Evolutionary conservation across 2,888 invertebrate species (phyloP).

Genomic region (Conomelus anceps): DNA sequence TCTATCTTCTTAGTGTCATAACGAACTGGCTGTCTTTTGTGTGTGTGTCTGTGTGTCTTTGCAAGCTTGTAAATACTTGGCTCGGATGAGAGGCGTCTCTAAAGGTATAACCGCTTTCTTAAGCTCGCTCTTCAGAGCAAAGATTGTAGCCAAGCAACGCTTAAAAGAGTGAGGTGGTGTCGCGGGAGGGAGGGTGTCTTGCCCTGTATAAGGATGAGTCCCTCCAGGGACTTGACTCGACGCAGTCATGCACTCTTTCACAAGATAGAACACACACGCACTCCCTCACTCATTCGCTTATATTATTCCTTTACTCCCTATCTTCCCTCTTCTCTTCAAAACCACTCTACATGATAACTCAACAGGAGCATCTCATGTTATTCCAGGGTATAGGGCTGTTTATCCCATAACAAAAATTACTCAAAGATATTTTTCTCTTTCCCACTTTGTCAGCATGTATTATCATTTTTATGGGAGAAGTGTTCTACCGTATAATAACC

Average conservation of each 20-base stretch:
- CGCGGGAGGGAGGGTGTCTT: background rate
- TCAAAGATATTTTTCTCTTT: background rate
- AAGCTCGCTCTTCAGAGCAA: background rate
- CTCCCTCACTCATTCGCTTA: background rate
- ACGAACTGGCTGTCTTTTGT: background rate
- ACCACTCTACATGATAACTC: background rate
- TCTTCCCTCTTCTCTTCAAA: background rate
- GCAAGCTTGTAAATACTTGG: background rate
- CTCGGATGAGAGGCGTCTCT: background rate
- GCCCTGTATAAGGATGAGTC: background rate
- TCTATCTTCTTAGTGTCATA: background rate
- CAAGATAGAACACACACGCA: background rate
- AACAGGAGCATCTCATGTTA: background rate
- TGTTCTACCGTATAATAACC: background rate
- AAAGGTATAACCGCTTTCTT: background rate
- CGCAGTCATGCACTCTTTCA: background rate
- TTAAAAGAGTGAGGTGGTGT: background rate
- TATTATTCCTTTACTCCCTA: background rate
- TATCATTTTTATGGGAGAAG: background rate
- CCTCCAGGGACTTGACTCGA: background rate
- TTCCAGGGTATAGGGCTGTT: background rate
- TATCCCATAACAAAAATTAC: background rate
- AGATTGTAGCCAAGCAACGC: background rate
- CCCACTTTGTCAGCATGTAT: background rate
- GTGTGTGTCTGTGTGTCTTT: background rate